Conservation (phyloP, 1,140 invertebrate genomes). For the Scaptomyza pallida region DNA sequence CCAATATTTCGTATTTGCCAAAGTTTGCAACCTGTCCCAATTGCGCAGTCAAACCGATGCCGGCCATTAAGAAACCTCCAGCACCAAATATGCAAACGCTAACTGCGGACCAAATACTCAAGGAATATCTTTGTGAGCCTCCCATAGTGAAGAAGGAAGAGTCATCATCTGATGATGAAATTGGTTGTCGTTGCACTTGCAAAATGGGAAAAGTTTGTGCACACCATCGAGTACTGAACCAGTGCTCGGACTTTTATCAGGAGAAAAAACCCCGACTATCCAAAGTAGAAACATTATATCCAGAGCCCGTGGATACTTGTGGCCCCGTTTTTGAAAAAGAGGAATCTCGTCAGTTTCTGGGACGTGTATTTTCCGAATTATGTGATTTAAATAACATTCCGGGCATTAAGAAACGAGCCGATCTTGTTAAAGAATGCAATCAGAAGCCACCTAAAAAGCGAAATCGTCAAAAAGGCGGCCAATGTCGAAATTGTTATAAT, state of each 20-base stretch:
- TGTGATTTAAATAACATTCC: slow-evolving; percentile 67
- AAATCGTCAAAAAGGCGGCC: not conserved
- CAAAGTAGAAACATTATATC: not conserved
- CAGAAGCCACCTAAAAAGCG: not conserved
- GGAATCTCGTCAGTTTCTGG: slow-evolving; percentile 63
- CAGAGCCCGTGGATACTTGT: slow-evolving; percentile 46
- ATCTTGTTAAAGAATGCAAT: slow-evolving; percentile 50
- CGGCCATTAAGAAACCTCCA: slow-evolving; percentile 39
- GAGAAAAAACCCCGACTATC: not conserved
- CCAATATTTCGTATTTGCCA: slow-evolving; percentile 66
- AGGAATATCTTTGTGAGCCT: slow-evolving; percentile 15
- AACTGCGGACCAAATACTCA: slow-evolving; percentile 55
- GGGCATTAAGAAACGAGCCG: slow-evolving; percentile 38
- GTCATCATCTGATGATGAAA: not conserved
- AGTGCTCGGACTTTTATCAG: slow-evolving; percentile 62
- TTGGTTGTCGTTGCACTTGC: slow-evolving; percentile 63
- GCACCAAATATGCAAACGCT: slow-evolving; percentile 35
- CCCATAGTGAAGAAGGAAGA: not conserved
- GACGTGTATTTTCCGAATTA: slow-evolving; percentile 72
- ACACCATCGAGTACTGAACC: slow-evolving; percentile 69
- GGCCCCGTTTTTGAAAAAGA: slow-evolving; percentile 37
- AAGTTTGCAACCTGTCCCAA: slow-evolving; percentile 67
- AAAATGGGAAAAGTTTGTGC: slow-evolving; percentile 58
- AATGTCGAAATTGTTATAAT: not conserved
- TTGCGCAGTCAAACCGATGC: slow-evolving; percentile 63